Conservation (phyloP, 2,797 vertebrate species). For the Mallotus villosus region DNA sequence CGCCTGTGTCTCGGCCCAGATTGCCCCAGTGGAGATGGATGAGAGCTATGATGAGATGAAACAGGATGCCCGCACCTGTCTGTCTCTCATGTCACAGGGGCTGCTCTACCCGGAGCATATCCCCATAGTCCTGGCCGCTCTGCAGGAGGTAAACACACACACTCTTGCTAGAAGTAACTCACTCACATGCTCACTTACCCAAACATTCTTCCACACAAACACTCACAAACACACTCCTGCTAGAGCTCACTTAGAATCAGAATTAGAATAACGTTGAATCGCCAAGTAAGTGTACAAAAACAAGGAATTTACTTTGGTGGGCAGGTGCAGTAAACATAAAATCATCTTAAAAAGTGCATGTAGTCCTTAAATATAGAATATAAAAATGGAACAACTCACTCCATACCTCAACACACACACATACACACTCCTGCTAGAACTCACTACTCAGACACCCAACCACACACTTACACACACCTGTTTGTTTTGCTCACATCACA, state of each 20-base stretch:
- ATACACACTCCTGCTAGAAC: too few species aligned
- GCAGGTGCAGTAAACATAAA: too few species aligned
- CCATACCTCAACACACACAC: too few species aligned
- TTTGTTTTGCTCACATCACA: too few species aligned
- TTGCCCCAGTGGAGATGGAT: conserved; percentile 96
- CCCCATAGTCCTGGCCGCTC: conserved; percentile 87
- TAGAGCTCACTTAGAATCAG: too few species aligned
- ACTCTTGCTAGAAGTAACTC: too few species aligned
- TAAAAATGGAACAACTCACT: too few species aligned
- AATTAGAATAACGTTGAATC: too few species aligned
- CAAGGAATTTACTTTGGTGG: not conserved
- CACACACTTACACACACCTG: not conserved
- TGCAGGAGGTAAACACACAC: conserved; percentile 83
- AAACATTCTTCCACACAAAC: not conserved
- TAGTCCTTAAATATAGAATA: not conserved
- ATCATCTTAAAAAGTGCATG: too few species aligned
- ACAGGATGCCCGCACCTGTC: conserved; percentile 94
- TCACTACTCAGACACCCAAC: too few species aligned
- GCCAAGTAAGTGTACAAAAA: too few species aligned
- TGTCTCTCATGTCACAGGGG: conserved; percentile 97
- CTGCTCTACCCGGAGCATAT: conserved; percentile 94
- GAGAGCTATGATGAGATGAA: conserved; percentile 97
- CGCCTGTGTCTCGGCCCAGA: conserved; percentile 69
- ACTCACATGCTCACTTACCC: not conserved
- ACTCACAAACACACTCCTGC: not conserved